A percentile compares a stretch with the other conserved stretches of the same genome.
These are phyloP conservation scores for Enteromius afrohamiltoni DNA, from an alignment of 2,797 vertebrate genomes.

Conservation along the genomic window DNA sequence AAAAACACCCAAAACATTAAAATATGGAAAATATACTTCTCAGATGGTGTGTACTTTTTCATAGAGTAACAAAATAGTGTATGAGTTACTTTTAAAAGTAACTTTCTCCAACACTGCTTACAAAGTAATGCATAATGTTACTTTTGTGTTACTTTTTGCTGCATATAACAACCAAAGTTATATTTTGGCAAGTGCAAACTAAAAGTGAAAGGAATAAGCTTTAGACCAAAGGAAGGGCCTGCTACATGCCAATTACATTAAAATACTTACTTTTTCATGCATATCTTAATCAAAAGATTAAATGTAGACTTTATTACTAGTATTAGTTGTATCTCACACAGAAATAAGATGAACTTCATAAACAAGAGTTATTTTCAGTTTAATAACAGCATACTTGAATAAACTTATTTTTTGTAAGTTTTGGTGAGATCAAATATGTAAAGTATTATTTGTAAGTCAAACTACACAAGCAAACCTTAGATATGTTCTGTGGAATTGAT, in stretches of 20 bases:
- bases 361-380: background rate
- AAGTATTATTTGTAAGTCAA: background rate
- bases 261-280: too few species aligned
- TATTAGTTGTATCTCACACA: background rate
- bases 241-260: too few species aligned
- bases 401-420: background rate
- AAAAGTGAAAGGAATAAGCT: background rate
- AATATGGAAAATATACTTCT: background rate
- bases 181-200: background rate
- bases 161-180: background rate
- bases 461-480: background rate
- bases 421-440: background rate
- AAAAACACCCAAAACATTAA: background rate
- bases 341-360: background rate
- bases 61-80: background rate
- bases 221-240: background rate
- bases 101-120: background rate
- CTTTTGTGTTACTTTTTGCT: background rate
- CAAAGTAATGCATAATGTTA: background rate
- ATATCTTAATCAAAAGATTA: background rate
- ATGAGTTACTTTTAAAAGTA: background rate
- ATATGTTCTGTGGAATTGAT: background rate
- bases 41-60: background rate
- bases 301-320: background rate
- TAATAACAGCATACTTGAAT: background rate